These are phyloP conservation scores for Microcebus lehilahytsara DNA, from an alignment of 2,113 vertebrate species.

Conservation along the genomic window DNA sequence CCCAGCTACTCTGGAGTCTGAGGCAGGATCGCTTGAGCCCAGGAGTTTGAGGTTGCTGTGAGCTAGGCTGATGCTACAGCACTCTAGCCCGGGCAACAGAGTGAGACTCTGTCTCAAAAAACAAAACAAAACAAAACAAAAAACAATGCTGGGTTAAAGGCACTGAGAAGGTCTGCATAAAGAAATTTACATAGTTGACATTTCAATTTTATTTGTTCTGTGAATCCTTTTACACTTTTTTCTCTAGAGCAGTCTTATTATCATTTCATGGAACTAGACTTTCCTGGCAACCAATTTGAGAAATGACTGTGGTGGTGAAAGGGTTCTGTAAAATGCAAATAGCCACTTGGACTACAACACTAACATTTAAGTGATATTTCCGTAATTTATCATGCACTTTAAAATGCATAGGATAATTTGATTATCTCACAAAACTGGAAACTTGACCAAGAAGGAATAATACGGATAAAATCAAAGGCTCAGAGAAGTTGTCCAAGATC, in stretches of 20 bases:
- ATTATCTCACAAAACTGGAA: not conserved
- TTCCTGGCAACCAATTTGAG: not conserved
- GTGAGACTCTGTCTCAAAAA: not conserved
- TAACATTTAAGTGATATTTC: not conserved
- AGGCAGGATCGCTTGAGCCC: no score
- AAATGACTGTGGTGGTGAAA: constrained; percentile 17
- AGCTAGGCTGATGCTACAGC: no score
- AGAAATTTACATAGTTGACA: not conserved
- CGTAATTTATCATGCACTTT: not conserved
- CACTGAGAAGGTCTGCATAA: constrained; percentile 41
- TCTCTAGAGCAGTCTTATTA: not conserved
- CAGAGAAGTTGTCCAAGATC: not conserved
- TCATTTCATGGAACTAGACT: constrained; percentile 4
- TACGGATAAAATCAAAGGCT: not conserved
- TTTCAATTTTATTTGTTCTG: constrained; percentile 23
- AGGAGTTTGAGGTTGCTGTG: no score
- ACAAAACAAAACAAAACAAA: not conserved
- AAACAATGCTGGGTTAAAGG: constrained; percentile 31
- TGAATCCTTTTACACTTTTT: not conserved
- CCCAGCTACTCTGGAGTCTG: no score
- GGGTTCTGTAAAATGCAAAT: constrained; percentile 3
- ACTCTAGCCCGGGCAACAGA: no score
- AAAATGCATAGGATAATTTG: not conserved
- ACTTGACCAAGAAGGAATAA: not conserved
- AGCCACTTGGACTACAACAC: not conserved